Base-by-base conservation (phyloP, 2,113 vertebrate genomes). In the Axis porcinus region DNA sequence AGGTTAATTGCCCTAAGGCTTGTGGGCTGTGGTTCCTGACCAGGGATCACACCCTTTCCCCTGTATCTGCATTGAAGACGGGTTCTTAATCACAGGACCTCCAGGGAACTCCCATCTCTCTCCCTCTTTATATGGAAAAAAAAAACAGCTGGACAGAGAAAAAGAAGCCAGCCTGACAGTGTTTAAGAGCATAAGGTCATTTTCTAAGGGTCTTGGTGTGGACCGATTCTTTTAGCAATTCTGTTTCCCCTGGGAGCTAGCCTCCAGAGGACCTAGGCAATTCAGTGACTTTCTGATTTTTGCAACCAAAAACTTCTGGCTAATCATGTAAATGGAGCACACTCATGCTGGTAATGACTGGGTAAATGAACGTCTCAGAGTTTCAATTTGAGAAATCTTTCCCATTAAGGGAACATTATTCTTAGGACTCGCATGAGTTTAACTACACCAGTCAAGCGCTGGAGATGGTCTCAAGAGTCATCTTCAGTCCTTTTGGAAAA, bases 331-430 rank as follows among this genome's bases (percentile, higher is more conserved):
- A 79, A 92, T 76, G 94, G 76, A 96, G 52, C 62, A 2, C 17
- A 64, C 67, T 95, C 47, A 30, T 57, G 91, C 2, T 78, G 83
- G 83, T 89, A 93, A 64, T 89, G 36, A 93, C 57, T 40, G 17
- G 40, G 88, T 92, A 89, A 88, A 94, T 67, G 89, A 95, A 93
- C 19, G 4, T 45, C 36, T 89, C 76, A 33, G 95, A 86, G 50
- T 78, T 79, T 97, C 86, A 95, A 28, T 92, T 55, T 95, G 94
- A 98, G 89, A 74, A 96, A 96, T 95, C 6, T 43, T 95, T 74
- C 25, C 84, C 64, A 95, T 97, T 95, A 97, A 95, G 28, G 60
- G 11, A 86, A 8, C 36, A 74, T 96, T 97, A 94, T 95, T 97
- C 93, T 95, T 52, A 93, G 91, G 23, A 28, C n/a, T 94, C 33